Evolutionary conservation across 2,113 vertebrate species (phyloP).

Genomic region (Sinocyclocheilus anshuiensis): DNA sequence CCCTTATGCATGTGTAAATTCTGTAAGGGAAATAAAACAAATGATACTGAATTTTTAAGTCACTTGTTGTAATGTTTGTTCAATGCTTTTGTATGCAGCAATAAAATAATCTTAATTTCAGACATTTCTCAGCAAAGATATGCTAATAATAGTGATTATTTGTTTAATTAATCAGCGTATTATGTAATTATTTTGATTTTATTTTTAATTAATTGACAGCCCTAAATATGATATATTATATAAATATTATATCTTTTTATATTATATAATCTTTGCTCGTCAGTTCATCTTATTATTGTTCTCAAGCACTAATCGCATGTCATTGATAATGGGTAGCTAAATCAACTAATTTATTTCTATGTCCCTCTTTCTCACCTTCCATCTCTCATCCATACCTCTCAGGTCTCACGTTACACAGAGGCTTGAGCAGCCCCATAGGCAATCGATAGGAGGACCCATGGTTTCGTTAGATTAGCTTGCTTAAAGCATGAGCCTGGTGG

Average conservation of each 20-base stretch:
- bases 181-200: background rate
- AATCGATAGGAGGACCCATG: constrained; percentile 49
- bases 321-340: background rate
- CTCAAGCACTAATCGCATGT: background rate
- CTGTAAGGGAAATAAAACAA: background rate
- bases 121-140: background rate
- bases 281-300: background rate
- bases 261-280: background rate
- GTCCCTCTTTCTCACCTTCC: background rate
- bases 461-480: constrained; percentile 48
- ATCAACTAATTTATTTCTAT: background rate
- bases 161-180: background rate
- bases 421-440: constrained; percentile 47
- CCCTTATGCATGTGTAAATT: too few relatives aligned
- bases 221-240: too few relatives aligned
- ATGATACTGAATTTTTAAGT: background rate
- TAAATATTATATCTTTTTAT: too few relatives aligned
- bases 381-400: constrained; percentile 35
- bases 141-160: background rate
- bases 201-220: too few relatives aligned
- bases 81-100: background rate
- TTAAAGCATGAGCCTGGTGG: constrained; percentile 37
- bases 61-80: background rate
- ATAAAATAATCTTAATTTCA: background rate
- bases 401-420: constrained; percentile 53